Evolutionary conservation across 2,888 invertebrate species (phyloP).

Genomic region (Ypsolopha sequella): DNA sequence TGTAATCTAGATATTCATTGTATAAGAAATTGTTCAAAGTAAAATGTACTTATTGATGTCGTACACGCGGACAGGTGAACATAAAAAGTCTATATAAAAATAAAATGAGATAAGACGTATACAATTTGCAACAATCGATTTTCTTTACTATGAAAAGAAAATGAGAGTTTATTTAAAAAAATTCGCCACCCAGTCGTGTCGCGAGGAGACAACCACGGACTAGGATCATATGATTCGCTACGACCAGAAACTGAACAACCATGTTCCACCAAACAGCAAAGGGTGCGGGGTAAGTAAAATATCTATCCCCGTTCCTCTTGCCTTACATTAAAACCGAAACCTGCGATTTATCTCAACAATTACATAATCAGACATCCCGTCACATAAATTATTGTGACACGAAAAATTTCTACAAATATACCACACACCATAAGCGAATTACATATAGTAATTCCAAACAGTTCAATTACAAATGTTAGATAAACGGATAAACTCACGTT

Average conservation of each 20-base stretch:
- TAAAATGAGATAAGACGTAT: constrained; percentile 5
- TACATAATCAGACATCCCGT: too few species aligned
- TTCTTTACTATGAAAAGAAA: constrained; percentile 11
- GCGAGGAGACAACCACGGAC: neutral
- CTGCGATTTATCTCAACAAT: too few species aligned
- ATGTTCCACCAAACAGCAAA: neutral
- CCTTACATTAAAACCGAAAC: too few species aligned
- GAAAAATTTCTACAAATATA: neutral
- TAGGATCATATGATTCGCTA: neutral
- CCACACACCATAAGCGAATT: neutral
- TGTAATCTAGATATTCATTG: neutral
- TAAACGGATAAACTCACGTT: too few species aligned
- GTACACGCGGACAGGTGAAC: too few species aligned
- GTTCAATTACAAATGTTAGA: too few species aligned
- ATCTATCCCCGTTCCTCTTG: too few species aligned
- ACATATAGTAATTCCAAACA: too few species aligned
- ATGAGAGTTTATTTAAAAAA: constrained; percentile 9
- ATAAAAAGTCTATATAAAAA: neutral
- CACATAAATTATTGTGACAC: neutral
- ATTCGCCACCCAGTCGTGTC: neutral
- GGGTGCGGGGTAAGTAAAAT: too few species aligned
- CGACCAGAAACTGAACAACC: neutral
- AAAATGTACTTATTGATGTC: neutral
- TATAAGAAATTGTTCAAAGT: neutral
- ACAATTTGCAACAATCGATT: constrained; percentile 7